phyloP scores from a whole-genome alignment of 2,113 vertebrate species.

The Platichthys flesus region DNA sequence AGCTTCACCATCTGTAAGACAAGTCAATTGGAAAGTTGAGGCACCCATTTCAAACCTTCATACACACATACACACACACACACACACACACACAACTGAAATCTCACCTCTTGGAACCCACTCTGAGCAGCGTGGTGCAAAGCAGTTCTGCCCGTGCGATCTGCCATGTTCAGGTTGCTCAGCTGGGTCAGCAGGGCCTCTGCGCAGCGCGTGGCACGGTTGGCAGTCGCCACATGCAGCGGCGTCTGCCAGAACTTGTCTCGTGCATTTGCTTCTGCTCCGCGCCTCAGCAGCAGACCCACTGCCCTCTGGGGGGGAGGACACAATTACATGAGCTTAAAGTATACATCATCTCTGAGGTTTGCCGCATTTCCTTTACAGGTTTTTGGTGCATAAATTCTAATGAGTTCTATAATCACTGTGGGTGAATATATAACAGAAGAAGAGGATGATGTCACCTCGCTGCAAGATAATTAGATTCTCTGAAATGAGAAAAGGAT shows the following conservation, averaged over 20 bases:
- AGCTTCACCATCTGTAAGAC: constrained; percentile 90
- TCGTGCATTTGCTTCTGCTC: constrained; percentile 92
- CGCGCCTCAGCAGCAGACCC: constrained; percentile 90
- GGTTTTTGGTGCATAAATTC: not conserved
- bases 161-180: constrained; percentile 92
- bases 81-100: not conserved
- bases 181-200: constrained; percentile 89
- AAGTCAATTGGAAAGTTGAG: not conserved
- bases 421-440: not conserved
- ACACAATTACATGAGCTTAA: constrained; percentile 10
- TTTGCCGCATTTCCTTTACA: constrained; percentile 23
- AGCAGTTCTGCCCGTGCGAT: constrained; percentile 92
- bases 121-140: constrained; percentile 96
- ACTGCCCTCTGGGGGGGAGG: constrained; percentile 86
- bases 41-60: too few relatives aligned
- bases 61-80: too few relatives aligned
- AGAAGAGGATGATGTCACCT: constrained; percentile 10
- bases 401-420: not conserved
- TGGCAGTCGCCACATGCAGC: constrained; percentile 94
- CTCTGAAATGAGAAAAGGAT: not conserved
- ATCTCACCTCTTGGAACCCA: constrained; percentile 90
- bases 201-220: constrained; percentile 92
- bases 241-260: constrained; percentile 98
- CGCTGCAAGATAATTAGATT: constrained; percentile 19
- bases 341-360: constrained; percentile 12